phyloP scores from a whole-genome alignment of 1,140 invertebrate genomes.

The Sycobia sp. region DNA sequence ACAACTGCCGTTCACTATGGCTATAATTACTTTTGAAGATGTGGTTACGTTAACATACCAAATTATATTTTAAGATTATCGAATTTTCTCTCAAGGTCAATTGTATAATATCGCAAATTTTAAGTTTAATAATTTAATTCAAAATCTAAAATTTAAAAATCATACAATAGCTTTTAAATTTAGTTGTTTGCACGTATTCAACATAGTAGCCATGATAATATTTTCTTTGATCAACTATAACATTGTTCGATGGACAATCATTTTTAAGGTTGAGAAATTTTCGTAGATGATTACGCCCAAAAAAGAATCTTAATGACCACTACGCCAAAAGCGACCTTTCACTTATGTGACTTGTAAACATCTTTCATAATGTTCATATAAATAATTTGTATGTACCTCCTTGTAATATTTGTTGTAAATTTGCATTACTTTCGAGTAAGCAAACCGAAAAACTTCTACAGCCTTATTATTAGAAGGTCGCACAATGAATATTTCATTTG shows the following conservation, averaged over 20 bases:
- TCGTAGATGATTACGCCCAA: not conserved
- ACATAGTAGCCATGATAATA: too few relatives aligned
- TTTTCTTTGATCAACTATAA: not conserved
- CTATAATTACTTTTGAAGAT: not conserved
- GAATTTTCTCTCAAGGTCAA: too few relatives aligned
- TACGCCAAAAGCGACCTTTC: too few relatives aligned
- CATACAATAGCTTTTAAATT: too few relatives aligned
- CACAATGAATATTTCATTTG: not conserved
- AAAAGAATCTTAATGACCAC: not conserved
- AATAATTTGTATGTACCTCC: not conserved
- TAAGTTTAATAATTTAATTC: too few relatives aligned
- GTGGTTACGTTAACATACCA: conserved; percentile 12
- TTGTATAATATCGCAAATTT: too few relatives aligned
- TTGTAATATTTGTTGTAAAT: conserved; percentile 21
- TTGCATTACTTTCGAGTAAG: not conserved
- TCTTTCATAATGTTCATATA: too few relatives aligned
- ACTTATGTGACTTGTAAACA: too few relatives aligned
- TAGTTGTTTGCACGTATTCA: too few relatives aligned
- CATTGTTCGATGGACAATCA: conserved; percentile 18
- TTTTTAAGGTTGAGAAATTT: not conserved
- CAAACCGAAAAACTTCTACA: conserved; percentile 7
- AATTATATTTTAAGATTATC: too few relatives aligned
- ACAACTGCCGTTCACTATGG: conserved; percentile 1
- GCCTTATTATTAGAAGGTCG: conserved; percentile 25
- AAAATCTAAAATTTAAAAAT: too few relatives aligned